Evolutionary conservation across 2,888 invertebrate genomes (phyloP).

Genomic region (Drosophila recens): DNA sequence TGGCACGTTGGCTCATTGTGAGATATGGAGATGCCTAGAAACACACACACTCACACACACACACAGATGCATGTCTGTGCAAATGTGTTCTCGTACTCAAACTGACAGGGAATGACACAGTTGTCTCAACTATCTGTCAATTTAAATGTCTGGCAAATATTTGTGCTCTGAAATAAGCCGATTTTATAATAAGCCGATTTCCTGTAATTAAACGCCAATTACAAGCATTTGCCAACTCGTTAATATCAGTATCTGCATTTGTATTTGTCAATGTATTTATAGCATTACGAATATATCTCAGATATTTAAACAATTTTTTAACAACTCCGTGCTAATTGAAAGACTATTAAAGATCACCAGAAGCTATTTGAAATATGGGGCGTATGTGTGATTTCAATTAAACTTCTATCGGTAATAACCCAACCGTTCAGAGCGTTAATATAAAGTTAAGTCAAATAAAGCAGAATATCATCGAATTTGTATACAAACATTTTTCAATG

Average conservation of each 20-base stretch:
- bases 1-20: slow-evolving; percentile 41
- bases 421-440: neutral
- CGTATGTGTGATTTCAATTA: neutral
- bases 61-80: slow-evolving; percentile 8
- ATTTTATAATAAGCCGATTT: slow-evolving; percentile 61
- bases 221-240: slow-evolving; percentile 7
- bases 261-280: slow-evolving; percentile 23
- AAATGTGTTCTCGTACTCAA: slow-evolving; percentile 22
- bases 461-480: no score
- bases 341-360: slow-evolving; percentile 11
- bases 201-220: slow-evolving; percentile 61
- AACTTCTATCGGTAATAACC: neutral
- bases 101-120: slow-evolving; percentile 27
- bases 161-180: slow-evolving; percentile 45
- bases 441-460: neutral
- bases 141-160: slow-evolving; percentile 36
- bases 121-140: slow-evolving; percentile 24
- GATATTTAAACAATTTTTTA: slow-evolving; percentile 28
- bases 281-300: slow-evolving; percentile 1
- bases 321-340: slow-evolving; percentile 51
- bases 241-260: slow-evolving; percentile 5
- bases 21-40: slow-evolving; percentile 52
- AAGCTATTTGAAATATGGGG: neutral
- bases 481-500: neutral
- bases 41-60: slow-evolving; percentile 26